Conservation (phyloP, 2,113 vertebrate genomes). For the Pedionomus torquatus region DNA sequence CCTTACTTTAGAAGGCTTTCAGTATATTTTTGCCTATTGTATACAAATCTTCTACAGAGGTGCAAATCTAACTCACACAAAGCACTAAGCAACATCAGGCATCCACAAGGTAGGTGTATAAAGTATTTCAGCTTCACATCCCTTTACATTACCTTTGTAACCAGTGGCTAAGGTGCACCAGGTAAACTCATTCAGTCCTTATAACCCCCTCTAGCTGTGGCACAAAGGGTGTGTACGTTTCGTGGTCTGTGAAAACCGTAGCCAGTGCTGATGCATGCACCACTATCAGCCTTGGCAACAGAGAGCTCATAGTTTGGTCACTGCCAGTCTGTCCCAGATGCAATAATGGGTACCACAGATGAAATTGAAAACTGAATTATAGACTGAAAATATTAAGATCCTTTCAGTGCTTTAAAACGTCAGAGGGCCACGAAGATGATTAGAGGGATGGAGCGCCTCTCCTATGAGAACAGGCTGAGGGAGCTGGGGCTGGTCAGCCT, state of each 20-base stretch:
- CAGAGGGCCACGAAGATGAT: too few relatives aligned
- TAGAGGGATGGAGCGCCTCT: too few relatives aligned
- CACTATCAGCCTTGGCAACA: background rate
- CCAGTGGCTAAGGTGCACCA: background rate
- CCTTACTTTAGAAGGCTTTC: background rate
- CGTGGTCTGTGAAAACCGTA: accelerated
- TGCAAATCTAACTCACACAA: background rate
- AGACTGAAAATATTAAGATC: background rate
- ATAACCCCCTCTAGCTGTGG: too few relatives aligned
- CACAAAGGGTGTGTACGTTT: background rate
- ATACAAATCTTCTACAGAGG: background rate
- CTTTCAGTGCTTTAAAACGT: background rate
- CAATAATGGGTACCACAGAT: accelerated
- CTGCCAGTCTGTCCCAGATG: background rate
- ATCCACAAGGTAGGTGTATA: background rate
- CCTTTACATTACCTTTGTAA: background rate
- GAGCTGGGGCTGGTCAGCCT: too few relatives aligned
- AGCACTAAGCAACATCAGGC: background rate
- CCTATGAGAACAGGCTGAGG: too few relatives aligned
- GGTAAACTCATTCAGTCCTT: background rate
- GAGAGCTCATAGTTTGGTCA: background rate
- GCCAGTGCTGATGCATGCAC: background rate
- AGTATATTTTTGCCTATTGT: background rate
- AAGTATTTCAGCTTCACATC: background rate
- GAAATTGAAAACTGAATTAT: background rate